phyloP scores from a whole-genome alignment of 2,888 invertebrate species.

The Silvanus unidentatus region DNA sequence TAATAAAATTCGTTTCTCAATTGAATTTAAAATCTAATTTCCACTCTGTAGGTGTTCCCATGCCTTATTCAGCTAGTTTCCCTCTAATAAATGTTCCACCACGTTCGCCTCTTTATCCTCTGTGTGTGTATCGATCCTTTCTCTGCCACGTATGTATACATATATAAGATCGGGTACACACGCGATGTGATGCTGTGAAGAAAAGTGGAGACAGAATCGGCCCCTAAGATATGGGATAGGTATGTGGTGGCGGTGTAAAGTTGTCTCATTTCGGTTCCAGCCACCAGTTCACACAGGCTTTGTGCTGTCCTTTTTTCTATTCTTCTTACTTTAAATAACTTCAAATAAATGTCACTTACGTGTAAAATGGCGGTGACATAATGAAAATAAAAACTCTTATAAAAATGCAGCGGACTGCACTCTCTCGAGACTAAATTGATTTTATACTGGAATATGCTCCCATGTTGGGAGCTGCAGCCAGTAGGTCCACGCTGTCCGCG shows the following conservation, averaged over 20 bases:
- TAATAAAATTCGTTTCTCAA: slow-evolving; percentile 32
- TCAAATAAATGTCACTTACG: slow-evolving; percentile 16
- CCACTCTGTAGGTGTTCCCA: slow-evolving; percentile 27
- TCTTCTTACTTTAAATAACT: slow-evolving; percentile 8
- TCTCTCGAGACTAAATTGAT: slow-evolving; percentile 1
- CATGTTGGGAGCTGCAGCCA: no score
- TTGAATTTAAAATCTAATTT: slow-evolving; percentile 34
- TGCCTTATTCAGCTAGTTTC: slow-evolving; percentile 11
- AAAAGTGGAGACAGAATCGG: no score
- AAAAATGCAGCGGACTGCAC: background rate
- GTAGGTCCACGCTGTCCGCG: no score
- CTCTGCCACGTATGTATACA: no score
- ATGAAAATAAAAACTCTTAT: slow-evolving; percentile 11
- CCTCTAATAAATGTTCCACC: slow-evolving; percentile 10
- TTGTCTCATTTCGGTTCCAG: background rate
- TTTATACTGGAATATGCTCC: background rate
- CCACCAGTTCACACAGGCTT: no score
- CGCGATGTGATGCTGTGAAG: no score
- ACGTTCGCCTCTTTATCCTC: slow-evolving; percentile 4
- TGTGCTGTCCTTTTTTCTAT: background rate
- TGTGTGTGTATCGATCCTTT: slow-evolving; percentile 1
- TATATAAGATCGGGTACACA: no score
- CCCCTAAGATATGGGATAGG: background rate
- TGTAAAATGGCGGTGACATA: slow-evolving; percentile 6
- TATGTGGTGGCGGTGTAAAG: slow-evolving; percentile 1